Conservation (phyloP, 2,888 invertebrate genomes). For the Yponomeuta plumbellus region DNA sequence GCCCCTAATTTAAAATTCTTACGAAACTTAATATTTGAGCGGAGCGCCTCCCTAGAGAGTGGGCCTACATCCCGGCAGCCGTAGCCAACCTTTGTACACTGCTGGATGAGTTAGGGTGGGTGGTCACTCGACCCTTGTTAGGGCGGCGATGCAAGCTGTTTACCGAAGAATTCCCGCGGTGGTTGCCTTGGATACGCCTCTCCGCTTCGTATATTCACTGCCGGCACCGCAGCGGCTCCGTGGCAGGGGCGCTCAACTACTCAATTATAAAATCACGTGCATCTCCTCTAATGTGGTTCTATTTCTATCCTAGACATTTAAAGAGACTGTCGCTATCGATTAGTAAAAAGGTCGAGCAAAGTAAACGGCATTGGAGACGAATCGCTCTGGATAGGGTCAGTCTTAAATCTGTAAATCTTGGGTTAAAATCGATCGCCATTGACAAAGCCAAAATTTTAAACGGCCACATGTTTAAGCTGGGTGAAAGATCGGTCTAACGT, state of each 20-base stretch:
- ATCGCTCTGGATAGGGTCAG: too few relatives aligned
- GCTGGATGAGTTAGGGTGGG: constrained; percentile 27
- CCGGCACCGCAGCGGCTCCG: constrained; percentile 68
- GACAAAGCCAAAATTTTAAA: background rate
- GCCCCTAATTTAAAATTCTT: constrained; percentile 69
- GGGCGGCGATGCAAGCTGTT: constrained; percentile 45
- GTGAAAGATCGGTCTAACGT: too few relatives aligned
- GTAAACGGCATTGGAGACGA: too few relatives aligned
- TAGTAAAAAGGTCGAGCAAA: too few relatives aligned
- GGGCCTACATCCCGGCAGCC: constrained; percentile 32
- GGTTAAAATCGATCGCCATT: background rate
- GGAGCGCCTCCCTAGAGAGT: constrained; percentile 47
- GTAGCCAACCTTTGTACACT: constrained; percentile 4
- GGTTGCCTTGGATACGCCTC: constrained; percentile 50
- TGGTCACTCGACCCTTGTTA: constrained; percentile 25
- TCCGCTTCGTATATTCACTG: constrained; percentile 70
- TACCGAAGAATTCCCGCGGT: background rate
- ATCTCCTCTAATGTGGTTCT: background rate
- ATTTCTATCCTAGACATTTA: background rate
- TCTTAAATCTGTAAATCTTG: too few relatives aligned
- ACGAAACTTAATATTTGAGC: constrained; percentile 71
- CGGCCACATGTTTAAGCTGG: too few relatives aligned
- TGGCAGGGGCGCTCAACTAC: constrained; percentile 39
- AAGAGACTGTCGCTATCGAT: background rate
- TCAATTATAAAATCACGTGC: background rate